Percentiles rank a stretch among this genome's conserved stretches.
Conservation (phyloP, 2,888 invertebrate genomes). For the Dynastes tityus region DNA sequence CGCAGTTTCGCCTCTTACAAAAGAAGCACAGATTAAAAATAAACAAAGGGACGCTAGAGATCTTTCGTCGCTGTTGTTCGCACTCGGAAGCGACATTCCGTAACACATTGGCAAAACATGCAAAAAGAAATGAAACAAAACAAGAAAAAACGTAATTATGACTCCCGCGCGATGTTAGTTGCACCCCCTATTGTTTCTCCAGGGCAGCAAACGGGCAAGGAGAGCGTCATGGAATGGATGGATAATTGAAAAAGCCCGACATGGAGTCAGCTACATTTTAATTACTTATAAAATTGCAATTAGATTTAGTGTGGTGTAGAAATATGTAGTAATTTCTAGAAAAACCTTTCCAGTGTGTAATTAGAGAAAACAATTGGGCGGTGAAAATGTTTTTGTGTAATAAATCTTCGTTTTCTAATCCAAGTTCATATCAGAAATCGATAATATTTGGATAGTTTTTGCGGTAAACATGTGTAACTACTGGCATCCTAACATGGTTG, state of each 20-base stretch:
- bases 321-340: background rate
- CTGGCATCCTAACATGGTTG: too few species aligned
- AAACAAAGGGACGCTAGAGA: conserved; percentile 50
- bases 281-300: conserved; percentile 18
- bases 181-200: background rate
- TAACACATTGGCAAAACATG: conserved; percentile 31
- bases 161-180: conserved; percentile 5
- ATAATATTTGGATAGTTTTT: too few species aligned
- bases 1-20: conserved; percentile 46
- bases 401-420: too few species aligned
- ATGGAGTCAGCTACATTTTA: conserved; percentile 1
- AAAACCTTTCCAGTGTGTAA: background rate
- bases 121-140: background rate
- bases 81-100: conserved; percentile 54
- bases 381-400: background rate
- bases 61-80: conserved; percentile 54
- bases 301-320: background rate
- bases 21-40: conserved; percentile 54
- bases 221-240: conserved; percentile 32
- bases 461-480: too few species aligned
- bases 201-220: background rate
- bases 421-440: too few species aligned
- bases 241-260: conserved; percentile 17
- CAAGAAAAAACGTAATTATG: background rate
- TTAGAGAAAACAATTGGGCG: background rate